Conservation (phyloP, 2,113 vertebrate genomes). For the Haliaeetus leucogaster region DNA sequence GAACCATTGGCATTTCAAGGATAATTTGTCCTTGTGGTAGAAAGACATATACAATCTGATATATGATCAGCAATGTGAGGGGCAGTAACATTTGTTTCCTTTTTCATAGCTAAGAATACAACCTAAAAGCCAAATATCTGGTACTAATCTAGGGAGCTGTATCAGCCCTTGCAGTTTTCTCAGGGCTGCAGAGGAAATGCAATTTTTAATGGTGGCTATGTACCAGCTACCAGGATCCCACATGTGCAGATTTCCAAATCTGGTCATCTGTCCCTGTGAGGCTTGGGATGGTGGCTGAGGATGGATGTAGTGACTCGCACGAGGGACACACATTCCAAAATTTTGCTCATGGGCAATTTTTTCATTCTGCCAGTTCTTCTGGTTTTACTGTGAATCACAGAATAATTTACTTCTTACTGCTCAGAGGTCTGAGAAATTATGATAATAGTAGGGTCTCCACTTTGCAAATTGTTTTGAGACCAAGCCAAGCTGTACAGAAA, state of each 20-base stretch:
- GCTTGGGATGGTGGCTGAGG: neutral
- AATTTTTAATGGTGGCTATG: neutral
- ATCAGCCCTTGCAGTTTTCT: neutral
- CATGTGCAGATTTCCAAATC: accelerated
- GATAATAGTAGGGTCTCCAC: neutral
- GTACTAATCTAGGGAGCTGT: neutral
- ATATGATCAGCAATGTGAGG: neutral
- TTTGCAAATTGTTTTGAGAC: neutral
- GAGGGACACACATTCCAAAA: neutral
- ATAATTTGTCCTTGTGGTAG: neutral
- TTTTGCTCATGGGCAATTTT: neutral
- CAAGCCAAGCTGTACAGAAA: neutral
- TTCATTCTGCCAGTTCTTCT: neutral
- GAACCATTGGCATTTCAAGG: neutral
- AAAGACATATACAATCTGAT: neutral
- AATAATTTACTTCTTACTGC: neutral
- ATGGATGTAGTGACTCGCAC: neutral
- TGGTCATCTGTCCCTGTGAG: neutral
- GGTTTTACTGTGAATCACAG: neutral
- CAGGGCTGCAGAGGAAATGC: neutral
- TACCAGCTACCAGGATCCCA: neutral
- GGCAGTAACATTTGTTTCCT: neutral
- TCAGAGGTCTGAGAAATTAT: neutral
- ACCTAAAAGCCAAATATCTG: neutral
- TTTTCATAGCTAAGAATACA: neutral